Evolutionary conservation across 2,888 invertebrate genomes (phyloP).

Genomic region (Polyommatus icarus): DNA sequence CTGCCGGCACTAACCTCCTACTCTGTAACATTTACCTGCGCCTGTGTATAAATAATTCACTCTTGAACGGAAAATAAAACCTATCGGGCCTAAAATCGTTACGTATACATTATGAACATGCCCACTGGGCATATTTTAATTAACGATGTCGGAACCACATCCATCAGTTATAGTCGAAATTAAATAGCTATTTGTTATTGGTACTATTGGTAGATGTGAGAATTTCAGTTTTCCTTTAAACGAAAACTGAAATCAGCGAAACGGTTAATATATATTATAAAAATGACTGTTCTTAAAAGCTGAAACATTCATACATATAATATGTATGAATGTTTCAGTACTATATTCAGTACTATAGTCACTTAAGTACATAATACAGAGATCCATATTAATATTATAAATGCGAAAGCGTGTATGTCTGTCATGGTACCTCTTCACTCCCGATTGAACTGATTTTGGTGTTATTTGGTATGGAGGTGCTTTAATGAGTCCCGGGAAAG

Average conservation of each 20-base stretch:
- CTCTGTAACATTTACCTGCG: conserved; percentile 55
- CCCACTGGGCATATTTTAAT: background rate
- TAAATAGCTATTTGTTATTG: background rate
- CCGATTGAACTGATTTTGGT: too few relatives aligned
- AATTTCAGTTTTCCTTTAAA: background rate
- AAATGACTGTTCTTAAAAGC: background rate
- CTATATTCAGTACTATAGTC: too few relatives aligned
- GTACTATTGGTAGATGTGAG: background rate
- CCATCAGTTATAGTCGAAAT: background rate
- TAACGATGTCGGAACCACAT: background rate
- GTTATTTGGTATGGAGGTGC: too few relatives aligned
- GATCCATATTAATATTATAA: too few relatives aligned
- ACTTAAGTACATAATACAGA: too few relatives aligned
- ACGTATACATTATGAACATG: background rate
- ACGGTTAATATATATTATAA: too few relatives aligned
- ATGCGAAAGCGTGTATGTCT: too few relatives aligned
- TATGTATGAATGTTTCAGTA: too few relatives aligned
- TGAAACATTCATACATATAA: too few relatives aligned
- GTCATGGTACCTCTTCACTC: too few relatives aligned
- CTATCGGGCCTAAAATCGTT: background rate
- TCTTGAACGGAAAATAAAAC: conserved; percentile 41
- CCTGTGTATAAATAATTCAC: conserved; percentile 67
- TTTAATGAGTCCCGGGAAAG: too few relatives aligned
- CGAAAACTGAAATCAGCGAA: too few relatives aligned
- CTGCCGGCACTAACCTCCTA: conserved; percentile 53